Evolutionary conservation across 2,113 vertebrate genomes (phyloP), one percentile per base, ranked within the genome.

Genomic region (Bubo bubo): DNA sequence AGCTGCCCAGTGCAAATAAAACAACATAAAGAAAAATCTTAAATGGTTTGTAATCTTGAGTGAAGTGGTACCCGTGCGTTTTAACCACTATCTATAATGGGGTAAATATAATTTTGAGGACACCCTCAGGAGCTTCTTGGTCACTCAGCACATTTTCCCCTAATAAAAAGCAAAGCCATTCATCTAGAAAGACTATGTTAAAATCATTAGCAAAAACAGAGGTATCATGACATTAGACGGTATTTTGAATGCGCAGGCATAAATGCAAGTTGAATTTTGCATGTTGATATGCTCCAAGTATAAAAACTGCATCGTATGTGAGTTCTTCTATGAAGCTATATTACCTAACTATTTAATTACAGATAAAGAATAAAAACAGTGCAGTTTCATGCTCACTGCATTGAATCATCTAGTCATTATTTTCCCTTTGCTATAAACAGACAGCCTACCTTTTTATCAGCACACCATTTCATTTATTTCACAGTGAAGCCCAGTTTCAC

Each of bases 391-490:
- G 97, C 96, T 97, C 97, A 95, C 88, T 97, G 98, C 98, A 97
- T 97, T 98, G 98, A 98, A 98, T 98, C 97, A 98, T 98, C 96
- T 97, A 98, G 97, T 97, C 98, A 98, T 98, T 98, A 98, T 98
- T 96, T 96, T 93, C 82, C 90, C 90, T 97, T 96, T 96, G 98
- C 98, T 97, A 97, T 98, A 98, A 98, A 98, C 98, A 98, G 98
- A 97, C 97, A 98, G 97, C 98, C 98, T 97, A 98, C 98, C 97
- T 98, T 98, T 98, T 97, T 98, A 98, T 98, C 98, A 98, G 98
- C 98, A 98, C 97, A 98, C 97, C 98, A 98, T 98, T 99, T 98
- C 98, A 98, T 98, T 98, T 98, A 98, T 98, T 98, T 98, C 98
- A 98, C 98, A 98, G 98, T 98, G 98, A 98, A 99, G 97, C 97